Percentiles rank a stretch among this genome's conserved stretches.
Conservation (phyloP, 1,140 invertebrate genomes). For the Euwallacea fornicatus region DNA sequence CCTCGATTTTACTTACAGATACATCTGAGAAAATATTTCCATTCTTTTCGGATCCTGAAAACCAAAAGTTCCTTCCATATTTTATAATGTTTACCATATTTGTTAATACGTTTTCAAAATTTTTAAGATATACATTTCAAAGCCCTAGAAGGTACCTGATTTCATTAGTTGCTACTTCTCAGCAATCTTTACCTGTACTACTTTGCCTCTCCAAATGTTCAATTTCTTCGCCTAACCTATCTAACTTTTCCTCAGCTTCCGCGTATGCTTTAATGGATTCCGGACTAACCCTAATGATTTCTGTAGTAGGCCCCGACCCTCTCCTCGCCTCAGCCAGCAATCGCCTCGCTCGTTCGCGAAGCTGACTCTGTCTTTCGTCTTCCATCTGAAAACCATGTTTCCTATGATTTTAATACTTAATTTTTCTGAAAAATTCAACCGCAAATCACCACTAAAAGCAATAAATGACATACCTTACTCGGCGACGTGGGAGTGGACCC, state of each 20-base stretch:
- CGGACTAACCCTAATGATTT: slow-evolving; percentile 46
- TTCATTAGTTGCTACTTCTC: too few species aligned
- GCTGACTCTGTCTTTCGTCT: slow-evolving; percentile 80
- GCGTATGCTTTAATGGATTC: slow-evolving; percentile 40
- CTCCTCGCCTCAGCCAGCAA: slow-evolving; percentile 86
- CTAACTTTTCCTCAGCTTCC: slow-evolving; percentile 44
- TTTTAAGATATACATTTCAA: too few species aligned
- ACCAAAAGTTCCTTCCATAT: slow-evolving; percentile 23
- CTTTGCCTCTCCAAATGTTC: slow-evolving; percentile 38
- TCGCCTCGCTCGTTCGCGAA: slow-evolving; percentile 83
- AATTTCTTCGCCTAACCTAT: slow-evolving; percentile 39
- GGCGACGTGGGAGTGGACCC: slow-evolving; percentile 53
- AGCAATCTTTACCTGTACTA: slow-evolving; percentile 22
- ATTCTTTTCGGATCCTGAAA: slow-evolving; percentile 40
- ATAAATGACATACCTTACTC: slow-evolving; percentile 45
- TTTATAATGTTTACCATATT: background rate
- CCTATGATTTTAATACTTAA: too few species aligned
- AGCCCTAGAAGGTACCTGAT: too few species aligned
- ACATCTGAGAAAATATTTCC: slow-evolving; percentile 43
- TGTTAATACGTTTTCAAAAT: slow-evolving; percentile 10
- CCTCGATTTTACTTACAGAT: slow-evolving; percentile 36
- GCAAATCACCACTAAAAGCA: slow-evolving; percentile 2
- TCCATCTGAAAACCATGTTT: slow-evolving; percentile 58
- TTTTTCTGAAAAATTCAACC: background rate
- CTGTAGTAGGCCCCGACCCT: slow-evolving; percentile 53